These are phyloP conservation scores for Ictalurus punctatus DNA, from an alignment of 2,113 vertebrate species.

Conservation along the genomic window DNA sequence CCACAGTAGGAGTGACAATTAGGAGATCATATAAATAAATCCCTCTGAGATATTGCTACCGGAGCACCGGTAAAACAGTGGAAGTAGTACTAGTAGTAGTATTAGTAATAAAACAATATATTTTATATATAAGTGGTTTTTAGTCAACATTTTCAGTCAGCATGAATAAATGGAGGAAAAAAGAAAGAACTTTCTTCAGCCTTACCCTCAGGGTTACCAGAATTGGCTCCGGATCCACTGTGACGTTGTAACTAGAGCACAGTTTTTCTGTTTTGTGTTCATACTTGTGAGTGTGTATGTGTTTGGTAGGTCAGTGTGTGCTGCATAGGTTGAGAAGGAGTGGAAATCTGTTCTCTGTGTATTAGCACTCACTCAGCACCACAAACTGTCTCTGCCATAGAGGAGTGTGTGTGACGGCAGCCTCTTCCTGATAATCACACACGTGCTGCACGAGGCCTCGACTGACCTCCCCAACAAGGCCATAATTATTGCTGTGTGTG, in stretches of 20 bases:
- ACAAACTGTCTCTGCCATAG: neutral
- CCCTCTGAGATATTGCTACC: too few relatives aligned
- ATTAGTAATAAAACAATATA: too few relatives aligned
- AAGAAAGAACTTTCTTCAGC: neutral
- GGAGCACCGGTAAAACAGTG: too few relatives aligned
- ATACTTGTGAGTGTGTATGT: neutral
- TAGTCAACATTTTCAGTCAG: neutral
- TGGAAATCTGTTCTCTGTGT: neutral
- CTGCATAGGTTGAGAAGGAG: neutral
- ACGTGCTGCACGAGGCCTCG: neutral
- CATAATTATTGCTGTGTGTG: neutral
- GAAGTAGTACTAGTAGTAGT: too few relatives aligned
- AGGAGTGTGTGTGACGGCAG: neutral
- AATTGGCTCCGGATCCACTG: neutral
- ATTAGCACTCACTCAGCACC: neutral
- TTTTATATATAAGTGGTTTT: neutral
- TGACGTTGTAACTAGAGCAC: neutral
- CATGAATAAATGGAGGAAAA: neutral
- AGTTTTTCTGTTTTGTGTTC: neutral
- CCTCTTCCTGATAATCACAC: neutral
- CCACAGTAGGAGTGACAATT: too few relatives aligned
- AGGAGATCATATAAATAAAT: too few relatives aligned
- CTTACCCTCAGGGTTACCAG: neutral
- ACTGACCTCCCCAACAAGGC: neutral
- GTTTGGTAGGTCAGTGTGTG: neutral